Base-by-base conservation (phyloP, 2,797 vertebrate genomes). In the Esox masquinongy region DNA sequence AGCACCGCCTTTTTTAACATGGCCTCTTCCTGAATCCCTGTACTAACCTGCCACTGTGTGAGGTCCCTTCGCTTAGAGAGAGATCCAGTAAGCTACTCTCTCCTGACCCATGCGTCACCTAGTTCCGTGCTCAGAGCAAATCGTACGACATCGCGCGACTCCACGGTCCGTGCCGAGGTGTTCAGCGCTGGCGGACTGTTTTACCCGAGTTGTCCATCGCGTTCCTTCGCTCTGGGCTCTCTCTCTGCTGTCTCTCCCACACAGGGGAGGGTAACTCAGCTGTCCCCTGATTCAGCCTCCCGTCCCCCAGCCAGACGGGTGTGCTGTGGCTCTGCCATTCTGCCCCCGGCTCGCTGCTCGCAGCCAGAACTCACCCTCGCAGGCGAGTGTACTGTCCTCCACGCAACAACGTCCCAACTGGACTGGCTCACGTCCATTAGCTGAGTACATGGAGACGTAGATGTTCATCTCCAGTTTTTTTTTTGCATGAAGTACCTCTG, bases 221-320 rank as follows among this genome's bases (percentile, higher is more conserved):
- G 80, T 84, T 77, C 76, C 77, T 88, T 81, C 80, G 85, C 88
- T 87, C 90, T 91, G 31, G 12, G 43, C 9, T 47, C 9, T 43
- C 29, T 31, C 47, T 31, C 76, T 78, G 81, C 84, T 87, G 77
- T 83, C 72, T 85, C 85, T 90, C 84, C 88, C 86, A 84, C 86
- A 83, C 80, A 63, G 59, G 24, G 24, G 59, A 61, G 59, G 11
- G 11, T 12, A 63, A 85, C 90, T 92, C 83, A 88, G 84, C 89
- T 90, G 88, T 39, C 88, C 92, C 90, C 91, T 91, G 89, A 91
- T 86, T 90, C 89, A 90, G 89, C 90, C 90, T 90, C 24, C 14
- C 24, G 24, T 31, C 5, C 86, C 83, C 82, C 88, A 89, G 88
- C 85, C 90, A 90, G 90, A 87, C 90, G 90, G 88, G 12, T 47